Evolutionary conservation across 2,113 vertebrate species (phyloP).

Genomic region (Meles meles): DNA sequence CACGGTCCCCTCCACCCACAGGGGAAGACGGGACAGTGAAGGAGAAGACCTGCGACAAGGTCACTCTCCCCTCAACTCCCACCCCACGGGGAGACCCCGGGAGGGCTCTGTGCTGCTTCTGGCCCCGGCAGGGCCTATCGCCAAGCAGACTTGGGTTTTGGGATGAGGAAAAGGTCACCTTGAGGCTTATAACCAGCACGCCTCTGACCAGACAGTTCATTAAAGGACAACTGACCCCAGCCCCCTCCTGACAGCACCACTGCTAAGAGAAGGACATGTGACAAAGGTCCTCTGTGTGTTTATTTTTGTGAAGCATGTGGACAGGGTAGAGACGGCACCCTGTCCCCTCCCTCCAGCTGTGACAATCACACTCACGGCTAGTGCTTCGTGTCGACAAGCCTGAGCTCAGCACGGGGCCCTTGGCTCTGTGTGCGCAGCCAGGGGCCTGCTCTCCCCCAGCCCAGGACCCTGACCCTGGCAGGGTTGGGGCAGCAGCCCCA

Average conservation of each 20-base stretch:
- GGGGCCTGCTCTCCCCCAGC: neutral
- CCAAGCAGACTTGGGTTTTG: neutral
- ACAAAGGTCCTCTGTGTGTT: neutral
- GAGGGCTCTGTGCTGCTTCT: rapidly evolving
- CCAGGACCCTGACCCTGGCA: no score
- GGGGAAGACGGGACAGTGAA: neutral
- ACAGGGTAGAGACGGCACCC: neutral
- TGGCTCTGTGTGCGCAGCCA: neutral
- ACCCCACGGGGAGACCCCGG: neutral
- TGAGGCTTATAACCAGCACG: neutral
- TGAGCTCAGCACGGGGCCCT: neutral
- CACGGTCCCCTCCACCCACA: no score
- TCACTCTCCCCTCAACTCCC: neutral
- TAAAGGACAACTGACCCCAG: neutral
- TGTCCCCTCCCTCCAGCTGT: neutral
- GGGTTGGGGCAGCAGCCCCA: neutral
- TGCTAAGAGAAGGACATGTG: neutral
- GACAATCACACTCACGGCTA: no score
- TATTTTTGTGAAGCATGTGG: neutral
- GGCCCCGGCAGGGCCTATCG: rapidly evolving
- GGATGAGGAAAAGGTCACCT: neutral
- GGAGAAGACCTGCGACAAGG: neutral
- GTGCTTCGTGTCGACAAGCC: rapidly evolving
- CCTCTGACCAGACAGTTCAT: neutral
- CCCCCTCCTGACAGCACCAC: neutral